A percentile compares a stretch with the other conserved stretches of the same genome.
Conservation (phyloP, 2,113 vertebrate genomes). For the Mastomys natalensis region DNA sequence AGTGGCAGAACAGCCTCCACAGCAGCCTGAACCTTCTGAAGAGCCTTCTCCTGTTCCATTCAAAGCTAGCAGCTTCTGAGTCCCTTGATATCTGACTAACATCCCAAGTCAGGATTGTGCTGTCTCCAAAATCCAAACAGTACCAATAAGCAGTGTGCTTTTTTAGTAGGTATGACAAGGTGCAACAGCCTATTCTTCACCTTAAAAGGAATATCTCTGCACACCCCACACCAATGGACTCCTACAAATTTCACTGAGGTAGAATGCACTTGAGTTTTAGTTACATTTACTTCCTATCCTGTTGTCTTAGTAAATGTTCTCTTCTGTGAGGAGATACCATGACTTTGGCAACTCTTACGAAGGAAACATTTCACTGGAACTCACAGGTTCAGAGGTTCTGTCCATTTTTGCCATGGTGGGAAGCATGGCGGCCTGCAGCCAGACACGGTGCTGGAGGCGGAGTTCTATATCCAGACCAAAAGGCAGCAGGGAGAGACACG, state of each 20-base stretch:
- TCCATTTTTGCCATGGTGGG: too few species aligned
- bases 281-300: background rate
- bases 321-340: background rate
- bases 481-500: background rate
- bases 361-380: background rate
- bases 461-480: background rate
- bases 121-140: background rate
- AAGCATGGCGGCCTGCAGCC: background rate
- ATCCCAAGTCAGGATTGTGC: background rate
- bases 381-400: background rate
- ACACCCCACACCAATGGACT: background rate
- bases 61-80: background rate
- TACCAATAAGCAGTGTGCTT: background rate
- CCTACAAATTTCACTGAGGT: background rate
- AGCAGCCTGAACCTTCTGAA: background rate
- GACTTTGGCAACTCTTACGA: background rate
- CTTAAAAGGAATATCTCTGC: background rate
- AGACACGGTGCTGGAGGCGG: background rate
- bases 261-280: background rate
- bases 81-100: background rate
- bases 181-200: background rate
- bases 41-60: background rate
- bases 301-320: background rate
- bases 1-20: background rate
- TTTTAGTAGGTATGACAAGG: background rate